Evolutionary conservation across 2,113 vertebrate species (phyloP), one percentile per base, ranked within the genome.

Genomic region (Camelus bactrianus): DNA sequence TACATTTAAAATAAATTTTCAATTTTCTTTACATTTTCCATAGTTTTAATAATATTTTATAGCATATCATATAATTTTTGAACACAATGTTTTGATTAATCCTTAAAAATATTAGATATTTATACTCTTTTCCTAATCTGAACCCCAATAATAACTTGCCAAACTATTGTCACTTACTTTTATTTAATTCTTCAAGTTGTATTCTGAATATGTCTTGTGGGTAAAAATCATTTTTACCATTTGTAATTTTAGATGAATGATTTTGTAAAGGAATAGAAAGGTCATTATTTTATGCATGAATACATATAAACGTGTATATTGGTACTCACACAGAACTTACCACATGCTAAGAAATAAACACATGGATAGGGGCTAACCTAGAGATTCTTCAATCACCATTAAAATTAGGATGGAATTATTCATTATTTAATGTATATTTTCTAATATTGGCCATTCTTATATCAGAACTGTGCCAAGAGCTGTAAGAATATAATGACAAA

Each of bases 161-260:
- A 81, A 96, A 86, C 17, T 60, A 30, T 26, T 85, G 32, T 35
- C 10, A 62, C 19, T 58, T 86, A 35, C 64, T 93, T 95, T 89
- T 93, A 38, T 13, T 95, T 56, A 91, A 89, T 72, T 93, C n/a
- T 92, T 96, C 50, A 92, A 92, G 73, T 64, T 77, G 73, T 62
- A 67, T 13, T 56, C 48, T 90, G 20, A 65, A 52, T 81, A 38
- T 38, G 11, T 58, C 6, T 58, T 62, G 2, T 67, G 19, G 60
- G 60, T 62, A 46, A 87, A 90, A 48, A 8, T 10, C 32, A 28
- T 38, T 82, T 93, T 90, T 60, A 67, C 11, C 87, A 93, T 17
- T 54, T 73, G 8, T 26, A 67, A 93, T 58, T 90, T 50, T 54
- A 87, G 69, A 26, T 95, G n/a, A 89, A 85, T 65, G 6, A 60